phyloP scores from a whole-genome alignment of 2,113 vertebrate species.

The Engystomops pustulosus region DNA sequence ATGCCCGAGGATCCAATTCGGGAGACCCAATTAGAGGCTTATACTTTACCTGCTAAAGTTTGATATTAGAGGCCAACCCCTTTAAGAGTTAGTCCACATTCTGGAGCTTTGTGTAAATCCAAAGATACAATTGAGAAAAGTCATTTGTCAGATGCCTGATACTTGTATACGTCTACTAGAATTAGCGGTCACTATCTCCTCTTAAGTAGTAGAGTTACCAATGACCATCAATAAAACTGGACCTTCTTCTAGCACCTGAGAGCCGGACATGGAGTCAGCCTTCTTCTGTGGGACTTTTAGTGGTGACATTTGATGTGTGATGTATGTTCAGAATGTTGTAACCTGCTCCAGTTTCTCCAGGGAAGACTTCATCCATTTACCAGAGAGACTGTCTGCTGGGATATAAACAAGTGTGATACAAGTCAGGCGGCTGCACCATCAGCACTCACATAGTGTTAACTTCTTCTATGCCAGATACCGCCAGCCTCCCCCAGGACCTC shows the following conservation, averaged over 20 bases:
- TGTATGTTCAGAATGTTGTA: conserved; percentile 24
- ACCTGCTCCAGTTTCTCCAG: conserved; percentile 45
- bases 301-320: conserved; percentile 17
- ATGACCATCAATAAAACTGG: not conserved
- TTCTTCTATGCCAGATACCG: not conserved
- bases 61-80: no score
- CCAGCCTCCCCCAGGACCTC: not conserved
- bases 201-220: not conserved
- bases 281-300: not conserved
- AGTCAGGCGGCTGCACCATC: conserved; percentile 17
- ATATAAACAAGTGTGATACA: conserved; percentile 49
- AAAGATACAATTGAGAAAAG: no score
- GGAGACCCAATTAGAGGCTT: no score
- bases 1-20: no score
- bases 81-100: not conserved
- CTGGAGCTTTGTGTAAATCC: no score
- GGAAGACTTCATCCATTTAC: conserved; percentile 51
- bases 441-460: conserved; percentile 9
- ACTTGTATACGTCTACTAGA: not conserved
- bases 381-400: conserved; percentile 43
- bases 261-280: not conserved
- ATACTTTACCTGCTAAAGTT: no score
- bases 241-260: not conserved
- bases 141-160: no score
- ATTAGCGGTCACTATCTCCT: not conserved